phyloP scores from a whole-genome alignment of 2,888 invertebrate genomes.

The Caenorhabditis sp. region DNA sequence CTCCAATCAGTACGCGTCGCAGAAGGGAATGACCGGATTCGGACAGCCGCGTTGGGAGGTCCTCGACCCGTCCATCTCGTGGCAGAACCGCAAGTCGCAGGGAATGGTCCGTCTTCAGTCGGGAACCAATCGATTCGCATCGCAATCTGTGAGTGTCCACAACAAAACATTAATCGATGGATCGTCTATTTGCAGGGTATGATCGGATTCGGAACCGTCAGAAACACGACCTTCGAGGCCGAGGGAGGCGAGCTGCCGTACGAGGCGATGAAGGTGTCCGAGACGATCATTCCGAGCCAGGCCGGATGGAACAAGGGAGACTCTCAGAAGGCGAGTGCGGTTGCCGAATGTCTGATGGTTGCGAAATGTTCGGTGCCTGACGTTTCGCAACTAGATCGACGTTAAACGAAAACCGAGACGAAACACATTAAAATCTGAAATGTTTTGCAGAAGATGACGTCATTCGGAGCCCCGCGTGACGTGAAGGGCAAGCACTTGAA shows the following conservation, averaged over 20 bases:
- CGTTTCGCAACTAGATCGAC: too few species aligned
- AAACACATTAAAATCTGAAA: too few species aligned
- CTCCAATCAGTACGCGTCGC: slow-evolving; percentile 78
- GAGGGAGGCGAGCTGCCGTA: slow-evolving; percentile 79
- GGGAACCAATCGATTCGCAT: slow-evolving; percentile 78
- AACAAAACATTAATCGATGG: not conserved
- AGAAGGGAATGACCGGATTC: slow-evolving; percentile 79
- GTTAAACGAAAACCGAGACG: too few species aligned
- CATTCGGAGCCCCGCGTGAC: slow-evolving; percentile 78
- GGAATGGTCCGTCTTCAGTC: slow-evolving; percentile 78
- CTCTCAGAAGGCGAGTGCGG: slow-evolving; percentile 76
- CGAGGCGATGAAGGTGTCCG: slow-evolving; percentile 78
- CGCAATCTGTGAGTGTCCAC: slow-evolving; percentile 68
- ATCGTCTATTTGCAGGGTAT: slow-evolving; percentile 59
- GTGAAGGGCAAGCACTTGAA: slow-evolving; percentile 79
- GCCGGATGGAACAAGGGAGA: slow-evolving; percentile 80
- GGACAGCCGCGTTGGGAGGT: slow-evolving; percentile 79
- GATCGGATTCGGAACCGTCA: slow-evolving; percentile 72
- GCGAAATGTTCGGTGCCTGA: too few species aligned
- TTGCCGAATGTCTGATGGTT: too few species aligned
- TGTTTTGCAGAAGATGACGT: slow-evolving; percentile 75
- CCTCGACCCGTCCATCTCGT: slow-evolving; percentile 76
- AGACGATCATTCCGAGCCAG: slow-evolving; percentile 79
- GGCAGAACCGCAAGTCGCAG: slow-evolving; percentile 78
- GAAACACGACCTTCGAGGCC: slow-evolving; percentile 78